Evolutionary conservation across 2,113 vertebrate genomes (phyloP), one percentile per base, ranked within the genome.

Genomic region (Urocitellus parryii): DNA sequence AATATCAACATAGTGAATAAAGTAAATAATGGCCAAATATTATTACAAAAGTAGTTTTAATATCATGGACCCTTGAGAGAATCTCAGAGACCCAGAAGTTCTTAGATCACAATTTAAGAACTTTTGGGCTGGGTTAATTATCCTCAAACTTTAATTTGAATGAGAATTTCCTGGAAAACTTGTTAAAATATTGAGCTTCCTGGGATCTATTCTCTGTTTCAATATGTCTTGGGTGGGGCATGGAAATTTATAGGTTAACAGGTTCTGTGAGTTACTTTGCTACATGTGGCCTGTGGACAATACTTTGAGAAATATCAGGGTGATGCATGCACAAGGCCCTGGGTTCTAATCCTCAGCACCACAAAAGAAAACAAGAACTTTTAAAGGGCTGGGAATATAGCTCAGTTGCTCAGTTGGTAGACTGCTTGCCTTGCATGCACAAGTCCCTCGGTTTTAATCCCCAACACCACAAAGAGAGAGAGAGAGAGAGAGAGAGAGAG

Each of bases 11-110:
- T 58, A 58, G 20, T 93, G 18, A 78, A 72, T 86, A 78, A 42
- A 29, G 67, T 53, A 94, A 95, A 87, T 72, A 84, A 91, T 74
- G n/a, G 45, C 51, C 85, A 74, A 9, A 18, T 63, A 45, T 68
- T 90, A 85, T 34, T 94, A 84, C 72, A 42, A 91, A 89, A 95
- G 89, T 37, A 92, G 53, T 95, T 87, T 93, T 93, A 58, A 93
- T 37, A 77, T 96, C 68, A 85, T 58, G 25, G 73, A 56, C 4
- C 17, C 37, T 39, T 87, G n/a, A 90, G 88, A 58, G 12, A 91
- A 12, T 90, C 39, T 72, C 18, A 87, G 39, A 10, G 34, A 51
- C 20, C 58, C 58, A 91, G n/a, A 16, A 29, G 32, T 85, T 37
- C 9, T 53, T 16, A 90, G 45, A 81, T 68, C 22, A 63, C 45